These are phyloP conservation scores for Hoplodrina ambigua DNA, from an alignment of 2,888 invertebrate genomes.

Conservation along the genomic window DNA sequence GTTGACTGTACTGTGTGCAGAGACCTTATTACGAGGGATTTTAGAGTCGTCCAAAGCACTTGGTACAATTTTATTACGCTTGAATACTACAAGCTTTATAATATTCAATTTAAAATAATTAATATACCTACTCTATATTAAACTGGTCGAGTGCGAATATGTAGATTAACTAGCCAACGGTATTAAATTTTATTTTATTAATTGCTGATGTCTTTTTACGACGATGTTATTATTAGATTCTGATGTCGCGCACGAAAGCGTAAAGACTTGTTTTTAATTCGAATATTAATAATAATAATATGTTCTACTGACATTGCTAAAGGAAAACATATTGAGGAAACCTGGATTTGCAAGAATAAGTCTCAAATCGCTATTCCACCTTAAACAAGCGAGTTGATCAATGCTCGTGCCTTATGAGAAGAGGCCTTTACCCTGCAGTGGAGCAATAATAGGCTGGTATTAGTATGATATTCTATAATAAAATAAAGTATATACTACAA, in stretches of 20 bases:
- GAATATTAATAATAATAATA: not conserved
- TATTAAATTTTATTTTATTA: conserved; percentile 31
- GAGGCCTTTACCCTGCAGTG: too few relatives aligned
- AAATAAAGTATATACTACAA: conserved; percentile 3
- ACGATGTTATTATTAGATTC: conserved; percentile 10
- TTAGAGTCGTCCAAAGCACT: conserved; percentile 2
- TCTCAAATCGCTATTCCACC: too few relatives aligned
- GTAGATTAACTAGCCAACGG: conserved; percentile 15
- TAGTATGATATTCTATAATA: not conserved
- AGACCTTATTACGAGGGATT: not conserved
- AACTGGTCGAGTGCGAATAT: conserved; percentile 32
- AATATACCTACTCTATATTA: conserved; percentile 27
- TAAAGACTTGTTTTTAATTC: conserved; percentile 10
- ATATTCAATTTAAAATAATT: conserved; percentile 39
- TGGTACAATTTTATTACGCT: conserved; percentile 24
- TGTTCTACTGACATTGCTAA: too few relatives aligned
- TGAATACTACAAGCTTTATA: conserved; percentile 16
- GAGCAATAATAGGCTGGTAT: too few relatives aligned
- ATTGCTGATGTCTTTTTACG: conserved; percentile 38
- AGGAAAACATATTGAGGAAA: too few relatives aligned
- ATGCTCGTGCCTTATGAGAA: too few relatives aligned
- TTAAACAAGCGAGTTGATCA: too few relatives aligned
- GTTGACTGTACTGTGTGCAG: too few relatives aligned
- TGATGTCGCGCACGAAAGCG: conserved; percentile 15
- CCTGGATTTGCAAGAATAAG: too few relatives aligned